phyloP scores from a whole-genome alignment of 2,113 vertebrate species.

The Proteles cristata region DNA sequence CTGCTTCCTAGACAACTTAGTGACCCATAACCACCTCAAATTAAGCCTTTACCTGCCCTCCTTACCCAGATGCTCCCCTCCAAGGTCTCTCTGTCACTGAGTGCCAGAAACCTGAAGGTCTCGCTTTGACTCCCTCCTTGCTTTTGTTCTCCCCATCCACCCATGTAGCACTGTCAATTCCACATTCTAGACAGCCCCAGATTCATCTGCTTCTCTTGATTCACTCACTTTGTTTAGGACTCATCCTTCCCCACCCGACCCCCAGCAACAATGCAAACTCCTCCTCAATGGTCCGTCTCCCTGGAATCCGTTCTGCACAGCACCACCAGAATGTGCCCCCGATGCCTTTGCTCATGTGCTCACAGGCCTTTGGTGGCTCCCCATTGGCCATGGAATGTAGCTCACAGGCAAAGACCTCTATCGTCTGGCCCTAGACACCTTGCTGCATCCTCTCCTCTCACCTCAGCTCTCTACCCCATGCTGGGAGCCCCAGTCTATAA shows the following conservation, averaged over 20 bases:
- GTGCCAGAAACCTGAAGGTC: neutral
- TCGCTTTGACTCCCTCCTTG: neutral
- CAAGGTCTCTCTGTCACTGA: neutral
- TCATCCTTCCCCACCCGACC: neutral
- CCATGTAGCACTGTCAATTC: neutral
- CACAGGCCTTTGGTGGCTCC: neutral
- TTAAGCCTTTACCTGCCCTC: neutral
- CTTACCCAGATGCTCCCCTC: neutral
- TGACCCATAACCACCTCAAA: neutral
- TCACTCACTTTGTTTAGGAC: neutral
- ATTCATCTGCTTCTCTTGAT: neutral
- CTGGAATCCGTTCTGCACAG: neutral
- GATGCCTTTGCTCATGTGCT: neutral
- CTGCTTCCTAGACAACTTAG: neutral
- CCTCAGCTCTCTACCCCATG: neutral
- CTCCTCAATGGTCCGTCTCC: neutral
- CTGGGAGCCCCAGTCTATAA: neutral
- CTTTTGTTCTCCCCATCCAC: neutral
- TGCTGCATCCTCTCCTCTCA: neutral
- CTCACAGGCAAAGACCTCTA: neutral
- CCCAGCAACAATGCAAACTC: neutral
- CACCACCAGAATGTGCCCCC: neutral
- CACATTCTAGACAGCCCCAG: neutral
- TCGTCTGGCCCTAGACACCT: neutral
- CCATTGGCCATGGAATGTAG: neutral